These are phyloP conservation scores for Lagocephalus sceleratus DNA, from an alignment of 2,797 vertebrate genomes.

Conservation along the genomic window DNA sequence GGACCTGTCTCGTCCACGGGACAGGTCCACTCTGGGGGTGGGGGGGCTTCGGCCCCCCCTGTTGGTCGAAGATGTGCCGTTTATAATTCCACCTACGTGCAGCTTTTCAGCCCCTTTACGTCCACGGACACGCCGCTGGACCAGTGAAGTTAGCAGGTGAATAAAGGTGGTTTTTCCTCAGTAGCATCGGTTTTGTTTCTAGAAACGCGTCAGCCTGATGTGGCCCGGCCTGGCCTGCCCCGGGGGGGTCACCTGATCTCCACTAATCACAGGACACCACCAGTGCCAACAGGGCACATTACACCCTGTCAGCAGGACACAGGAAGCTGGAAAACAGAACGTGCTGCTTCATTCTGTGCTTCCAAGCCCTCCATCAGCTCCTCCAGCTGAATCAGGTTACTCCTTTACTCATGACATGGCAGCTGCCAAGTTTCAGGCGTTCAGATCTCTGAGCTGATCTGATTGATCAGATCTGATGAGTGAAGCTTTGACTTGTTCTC, in stretches of 20 bases:
- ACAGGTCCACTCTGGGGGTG: no score
- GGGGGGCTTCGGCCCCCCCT: no score
- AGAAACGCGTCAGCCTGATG: conserved; percentile 3
- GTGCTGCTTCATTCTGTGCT: conserved; percentile 59
- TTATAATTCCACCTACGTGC: no score
- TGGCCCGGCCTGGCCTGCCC: conserved; percentile 13
- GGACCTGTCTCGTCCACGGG: no score
- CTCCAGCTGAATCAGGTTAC: conserved; percentile 52
- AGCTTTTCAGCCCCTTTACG: no score
- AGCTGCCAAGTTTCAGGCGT: neutral
- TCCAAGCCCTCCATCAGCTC: conserved; percentile 44
- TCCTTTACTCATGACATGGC: conserved; percentile 35
- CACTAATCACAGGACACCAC: conserved; percentile 54
- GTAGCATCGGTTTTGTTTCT: conserved; percentile 17
- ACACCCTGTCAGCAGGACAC: conserved; percentile 70
- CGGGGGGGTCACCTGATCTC: conserved; percentile 56
- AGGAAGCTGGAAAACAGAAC: conserved; percentile 68
- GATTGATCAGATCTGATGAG: neutral
- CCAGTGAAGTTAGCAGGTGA: no score
- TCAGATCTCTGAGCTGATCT: neutral
- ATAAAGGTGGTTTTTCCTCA: neutral
- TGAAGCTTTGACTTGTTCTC: conserved; percentile 7
- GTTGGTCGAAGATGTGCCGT: no score
- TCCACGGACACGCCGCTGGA: no score
- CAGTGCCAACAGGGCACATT: conserved; percentile 54